Base-by-base conservation (phyloP, 2,888 invertebrate species). In the Agapetus fuscipes region DNA sequence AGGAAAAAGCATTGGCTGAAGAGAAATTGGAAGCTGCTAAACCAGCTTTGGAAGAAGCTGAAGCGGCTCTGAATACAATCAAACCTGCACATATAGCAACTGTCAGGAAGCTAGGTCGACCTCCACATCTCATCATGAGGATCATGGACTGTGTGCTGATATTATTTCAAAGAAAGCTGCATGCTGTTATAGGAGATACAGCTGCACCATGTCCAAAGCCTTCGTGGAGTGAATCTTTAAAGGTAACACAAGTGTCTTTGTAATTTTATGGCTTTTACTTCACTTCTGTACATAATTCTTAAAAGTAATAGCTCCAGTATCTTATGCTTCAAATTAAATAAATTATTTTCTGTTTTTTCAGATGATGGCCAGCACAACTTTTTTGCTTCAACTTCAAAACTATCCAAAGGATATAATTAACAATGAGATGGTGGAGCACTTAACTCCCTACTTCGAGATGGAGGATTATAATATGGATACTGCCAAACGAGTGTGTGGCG, bases 381-480 rank as follows among this genome's bases (percentile, higher is more conserved):
- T 96, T 59, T 66, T 93, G 28, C 67, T 90, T 3, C 90, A 90
- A 57, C 68, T 96, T 12, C 89, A 94, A 68, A 91, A 90, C 56
- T 96, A 94, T 59, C 93, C 94, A 0, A 91, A 94, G 65, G 95
- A 95, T 56, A 87, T 89, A 6, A 95, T 96, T 45, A 96, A 94
- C 59, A 93, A 90, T 54, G 96, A 96, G 66, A 94, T 95, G 80
- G 89, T 96, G 6, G 96, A 96, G 57, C 72, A 95, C 43, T 62
- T 96, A 37, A 74, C 81, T 49, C 93, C 94, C 0, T 96, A 94
- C 60, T 89, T 93, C 53, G 80, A 83, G 58, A 90, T 91, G 90
- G 94, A 94, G 53, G 95, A 96, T 60, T 96, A 95, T 59, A 91
- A 89, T 56, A 88, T 95, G 86, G 95, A 96, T 54, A 93, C 86